Percentiles rank a stretch among this genome's conserved stretches.
Conservation (phyloP, 2,888 invertebrate species). For the Panzeria rudis region DNA sequence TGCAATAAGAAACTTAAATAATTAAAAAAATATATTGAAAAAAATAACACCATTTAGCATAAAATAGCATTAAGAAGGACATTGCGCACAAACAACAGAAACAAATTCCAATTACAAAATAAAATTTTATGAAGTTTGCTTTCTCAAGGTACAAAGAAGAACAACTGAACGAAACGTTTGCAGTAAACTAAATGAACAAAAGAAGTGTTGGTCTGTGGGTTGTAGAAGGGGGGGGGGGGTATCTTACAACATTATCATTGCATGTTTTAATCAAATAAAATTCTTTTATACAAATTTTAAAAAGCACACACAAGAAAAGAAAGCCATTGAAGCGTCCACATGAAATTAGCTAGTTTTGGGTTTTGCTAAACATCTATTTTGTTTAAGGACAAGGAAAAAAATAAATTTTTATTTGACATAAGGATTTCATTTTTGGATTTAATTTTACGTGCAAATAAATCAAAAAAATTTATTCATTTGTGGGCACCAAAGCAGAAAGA, state of each 20-base stretch:
- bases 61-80: constrained; percentile 7
- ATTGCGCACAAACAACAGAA: not conserved
- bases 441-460: not conserved
- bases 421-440: not conserved
- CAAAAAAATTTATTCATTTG: not conserved
- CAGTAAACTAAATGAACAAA: constrained; percentile 12
- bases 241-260: not conserved
- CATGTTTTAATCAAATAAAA: constrained; percentile 29
- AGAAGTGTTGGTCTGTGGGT: not conserved
- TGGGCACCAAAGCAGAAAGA: not conserved
- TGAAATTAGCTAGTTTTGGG: constrained; percentile 28
- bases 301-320: not conserved
- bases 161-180: not conserved
- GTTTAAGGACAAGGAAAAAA: not conserved
- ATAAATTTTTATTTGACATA: not conserved
- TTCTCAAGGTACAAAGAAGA: constrained; percentile 10
- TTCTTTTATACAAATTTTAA: not conserved
- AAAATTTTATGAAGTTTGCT: not conserved
- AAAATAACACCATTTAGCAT: not conserved
- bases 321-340: constrained; percentile 22
- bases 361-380: not conserved
- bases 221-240: not conserved
- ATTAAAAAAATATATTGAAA: constrained; percentile 19
- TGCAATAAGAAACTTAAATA: constrained; percentile 29
- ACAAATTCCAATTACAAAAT: constrained; percentile 29